A percentile compares a stretch with the other conserved stretches of the same genome.
These are phyloP conservation scores for Rotaria macrura DNA, from an alignment of 2,888 invertebrate species.

Conservation along the genomic window DNA sequence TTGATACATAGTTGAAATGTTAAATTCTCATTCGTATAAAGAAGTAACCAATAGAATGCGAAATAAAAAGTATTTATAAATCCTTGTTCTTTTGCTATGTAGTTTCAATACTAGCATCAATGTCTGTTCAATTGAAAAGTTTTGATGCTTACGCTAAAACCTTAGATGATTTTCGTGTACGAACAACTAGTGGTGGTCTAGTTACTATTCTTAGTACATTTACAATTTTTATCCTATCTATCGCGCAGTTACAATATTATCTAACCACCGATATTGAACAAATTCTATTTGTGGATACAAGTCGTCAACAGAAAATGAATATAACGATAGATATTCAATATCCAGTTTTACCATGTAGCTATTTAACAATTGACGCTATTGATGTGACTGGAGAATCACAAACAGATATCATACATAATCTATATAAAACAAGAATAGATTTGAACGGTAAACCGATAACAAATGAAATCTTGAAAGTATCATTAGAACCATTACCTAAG, in stretches of 20 bases:
- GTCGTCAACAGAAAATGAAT: slow-evolving; percentile 79
- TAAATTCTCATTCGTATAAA: background rate
- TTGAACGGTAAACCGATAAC: slow-evolving; percentile 68
- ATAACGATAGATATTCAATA: slow-evolving; percentile 85
- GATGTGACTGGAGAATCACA: slow-evolving; percentile 93
- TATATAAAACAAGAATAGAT: slow-evolving; percentile 78
- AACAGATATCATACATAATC: slow-evolving; percentile 82
- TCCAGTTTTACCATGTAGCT: slow-evolving; percentile 75
- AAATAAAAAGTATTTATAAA: slow-evolving; percentile 10
- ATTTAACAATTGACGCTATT: slow-evolving; percentile 89
- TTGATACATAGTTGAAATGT: background rate
- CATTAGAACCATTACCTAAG: background rate
- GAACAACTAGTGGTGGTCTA: slow-evolving; percentile 48
- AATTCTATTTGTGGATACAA: slow-evolving; percentile 90
- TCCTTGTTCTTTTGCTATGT: too few species aligned
- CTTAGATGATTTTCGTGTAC: slow-evolving; percentile 33
- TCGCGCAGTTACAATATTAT: slow-evolving; percentile 73
- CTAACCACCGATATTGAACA: slow-evolving; percentile 74
- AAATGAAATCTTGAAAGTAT: slow-evolving; percentile 51
- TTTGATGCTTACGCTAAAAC: slow-evolving; percentile 94
- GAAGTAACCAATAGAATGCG: slow-evolving; percentile 50
- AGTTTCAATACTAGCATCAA: background rate
- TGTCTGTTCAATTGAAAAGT: background rate
- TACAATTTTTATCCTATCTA: slow-evolving; percentile 69
- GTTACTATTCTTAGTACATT: slow-evolving; percentile 76